Evolutionary conservation across 1,140 invertebrate genomes (phyloP).

Genomic region (Helicoverpa armigera): DNA sequence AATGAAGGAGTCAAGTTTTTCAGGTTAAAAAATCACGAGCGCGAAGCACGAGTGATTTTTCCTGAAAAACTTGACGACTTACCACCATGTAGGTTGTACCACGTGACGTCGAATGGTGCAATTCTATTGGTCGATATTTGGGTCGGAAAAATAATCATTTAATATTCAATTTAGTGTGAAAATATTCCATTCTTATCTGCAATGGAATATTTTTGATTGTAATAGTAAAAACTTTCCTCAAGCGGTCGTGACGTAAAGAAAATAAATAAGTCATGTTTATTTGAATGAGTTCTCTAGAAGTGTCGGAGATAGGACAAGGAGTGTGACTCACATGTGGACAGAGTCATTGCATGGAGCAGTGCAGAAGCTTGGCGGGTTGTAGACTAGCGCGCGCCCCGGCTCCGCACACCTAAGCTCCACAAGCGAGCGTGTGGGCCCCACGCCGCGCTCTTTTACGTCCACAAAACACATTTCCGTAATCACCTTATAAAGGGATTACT

Average conservation of each 20-base stretch:
- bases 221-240: not conserved
- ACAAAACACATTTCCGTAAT: conserved; percentile 84
- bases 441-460: conserved; percentile 81
- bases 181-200: conserved; percentile 27
- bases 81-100: too few species aligned
- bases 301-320: not conserved
- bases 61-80: too few species aligned
- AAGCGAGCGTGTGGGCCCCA: conserved; percentile 65
- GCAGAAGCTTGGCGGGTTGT: not conserved
- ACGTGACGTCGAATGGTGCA: too few species aligned
- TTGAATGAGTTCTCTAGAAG: conserved; percentile 1
- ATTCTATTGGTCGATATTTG: too few species aligned
- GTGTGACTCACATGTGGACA: not conserved
- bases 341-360: conserved; percentile 1
- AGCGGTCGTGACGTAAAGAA: not conserved
- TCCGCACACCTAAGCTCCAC: conserved; percentile 55
- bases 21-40: too few species aligned
- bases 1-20: too few species aligned
- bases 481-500: conserved; percentile 86
- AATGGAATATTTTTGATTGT: conserved; percentile 21
- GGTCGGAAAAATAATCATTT: too few species aligned
- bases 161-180: conserved; percentile 14
- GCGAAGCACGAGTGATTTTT: too few species aligned
- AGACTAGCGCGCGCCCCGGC: not conserved
- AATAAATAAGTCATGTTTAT: conserved; percentile 22